Evolutionary conservation across 2,113 vertebrate species (phyloP).

Genomic region (Paradisaea rubra): DNA sequence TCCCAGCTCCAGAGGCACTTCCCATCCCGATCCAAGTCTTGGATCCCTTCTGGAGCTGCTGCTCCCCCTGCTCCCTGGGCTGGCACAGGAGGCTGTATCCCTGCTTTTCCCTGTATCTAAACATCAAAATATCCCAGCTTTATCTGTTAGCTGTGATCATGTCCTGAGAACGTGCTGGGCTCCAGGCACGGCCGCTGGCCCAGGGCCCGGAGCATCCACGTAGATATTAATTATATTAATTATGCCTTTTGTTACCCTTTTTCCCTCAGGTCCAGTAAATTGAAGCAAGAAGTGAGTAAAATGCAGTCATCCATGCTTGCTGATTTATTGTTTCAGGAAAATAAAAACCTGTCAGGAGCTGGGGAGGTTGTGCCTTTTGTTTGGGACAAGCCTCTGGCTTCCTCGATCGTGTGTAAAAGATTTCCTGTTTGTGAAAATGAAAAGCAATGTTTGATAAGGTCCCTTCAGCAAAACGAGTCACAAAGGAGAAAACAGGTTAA

Average conservation of each 20-base stretch:
- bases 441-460: not conserved
- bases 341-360: constrained; percentile 20
- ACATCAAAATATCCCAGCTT: not conserved
- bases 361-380: constrained; percentile 40
- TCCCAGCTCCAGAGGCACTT: not conserved
- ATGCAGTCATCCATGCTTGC: not conserved
- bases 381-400: constrained; percentile 19
- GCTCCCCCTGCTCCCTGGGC: not conserved
- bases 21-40: not conserved
- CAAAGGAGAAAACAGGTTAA: not conserved
- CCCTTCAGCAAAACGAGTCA: not conserved
- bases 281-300: not conserved
- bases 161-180: not conserved
- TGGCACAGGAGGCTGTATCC: not conserved
- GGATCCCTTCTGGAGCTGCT: not conserved
- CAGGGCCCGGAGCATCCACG: not conserved
- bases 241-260: constrained; percentile 10
- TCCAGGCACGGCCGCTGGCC: not conserved
- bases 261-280: not conserved
- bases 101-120: not conserved
- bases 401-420: constrained; percentile 35
- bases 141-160: not conserved
- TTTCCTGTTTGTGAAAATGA: constrained; percentile 40
- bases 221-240: not conserved
- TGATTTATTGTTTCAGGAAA: constrained; percentile 56